Evolutionary conservation across 2,113 vertebrate genomes (phyloP).

Genomic region (Trichomycterus rosablanca): DNA sequence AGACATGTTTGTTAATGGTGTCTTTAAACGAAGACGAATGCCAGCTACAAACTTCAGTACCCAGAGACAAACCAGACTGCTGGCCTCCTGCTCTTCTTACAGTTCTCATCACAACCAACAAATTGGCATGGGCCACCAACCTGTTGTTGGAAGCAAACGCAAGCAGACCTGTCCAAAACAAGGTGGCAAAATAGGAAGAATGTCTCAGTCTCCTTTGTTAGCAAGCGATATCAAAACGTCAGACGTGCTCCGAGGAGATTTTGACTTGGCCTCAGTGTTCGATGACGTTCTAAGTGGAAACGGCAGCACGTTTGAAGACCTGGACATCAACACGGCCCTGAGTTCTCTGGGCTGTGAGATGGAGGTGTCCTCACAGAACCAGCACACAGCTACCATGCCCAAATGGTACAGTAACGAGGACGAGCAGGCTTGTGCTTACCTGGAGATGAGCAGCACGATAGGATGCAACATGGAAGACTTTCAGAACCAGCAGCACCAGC

Average conservation of each 20-base stretch:
- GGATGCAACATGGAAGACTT: conserved; percentile 54
- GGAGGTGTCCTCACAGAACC: conserved; percentile 61
- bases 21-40: conserved; percentile 74
- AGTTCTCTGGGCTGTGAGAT: conserved; percentile 70
- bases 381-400: conserved; percentile 45
- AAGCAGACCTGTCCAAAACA: conserved; percentile 59
- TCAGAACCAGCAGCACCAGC: conserved; percentile 52
- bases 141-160: conserved; percentile 46
- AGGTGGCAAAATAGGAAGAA: conserved; percentile 48
- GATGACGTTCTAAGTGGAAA: conserved; percentile 69
- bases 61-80: conserved; percentile 59
- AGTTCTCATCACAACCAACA: conserved; percentile 45
- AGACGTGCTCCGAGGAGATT: conserved; percentile 67
- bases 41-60: conserved; percentile 64
- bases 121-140: conserved; percentile 32
- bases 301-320: conserved; percentile 75
- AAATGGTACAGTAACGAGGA: conserved; percentile 60
- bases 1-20: conserved; percentile 76
- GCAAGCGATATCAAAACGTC: conserved; percentile 57
- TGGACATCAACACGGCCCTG: conserved; percentile 75
- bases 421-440: conserved; percentile 60
- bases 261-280: conserved; percentile 71
- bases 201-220: conserved; percentile 62
- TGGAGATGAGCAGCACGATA: conserved; percentile 54
- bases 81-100: conserved; percentile 44